A percentile compares a stretch with the other conserved stretches of the same genome.
These are phyloP conservation scores for Cephus pygmeus DNA, from an alignment of 2,888 invertebrate genomes.

Conservation along the genomic window DNA sequence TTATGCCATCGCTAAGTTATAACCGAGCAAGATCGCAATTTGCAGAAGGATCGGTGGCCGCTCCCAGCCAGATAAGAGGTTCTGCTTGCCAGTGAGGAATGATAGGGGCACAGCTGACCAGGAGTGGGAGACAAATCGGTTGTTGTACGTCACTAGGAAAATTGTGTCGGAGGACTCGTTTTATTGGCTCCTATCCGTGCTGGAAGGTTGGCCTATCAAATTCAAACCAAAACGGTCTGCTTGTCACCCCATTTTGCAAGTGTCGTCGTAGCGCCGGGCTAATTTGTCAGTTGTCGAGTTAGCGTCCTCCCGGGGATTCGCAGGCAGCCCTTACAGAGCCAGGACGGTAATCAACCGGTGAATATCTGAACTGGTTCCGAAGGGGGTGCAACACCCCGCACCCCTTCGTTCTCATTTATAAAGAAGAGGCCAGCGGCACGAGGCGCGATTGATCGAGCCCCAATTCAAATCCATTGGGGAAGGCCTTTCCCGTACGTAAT, in stretches of 20 bases:
- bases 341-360: slow-evolving; percentile 64
- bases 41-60: neutral
- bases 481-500: neutral
- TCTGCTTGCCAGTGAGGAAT: slow-evolving; percentile 13
- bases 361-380: slow-evolving; percentile 62
- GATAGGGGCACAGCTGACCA: slow-evolving; percentile 31
- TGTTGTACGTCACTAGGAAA: slow-evolving; percentile 27
- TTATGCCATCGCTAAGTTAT: neutral
- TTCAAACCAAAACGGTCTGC: slow-evolving; percentile 51
- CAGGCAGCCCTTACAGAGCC: slow-evolving; percentile 26
- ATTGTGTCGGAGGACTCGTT: slow-evolving; percentile 31
- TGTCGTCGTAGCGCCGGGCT: slow-evolving; percentile 65
- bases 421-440: slow-evolving; percentile 52
- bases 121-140: slow-evolving; percentile 27
- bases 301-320: slow-evolving; percentile 62
- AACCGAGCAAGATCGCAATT: neutral
- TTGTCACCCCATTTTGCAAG: slow-evolving; percentile 66
- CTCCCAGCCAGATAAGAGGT: neutral
- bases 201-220: slow-evolving; percentile 34
- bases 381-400: slow-evolving; percentile 35
- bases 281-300: slow-evolving; percentile 67
- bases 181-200: neutral
- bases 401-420: slow-evolving; percentile 58
- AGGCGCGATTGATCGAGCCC: slow-evolving; percentile 57
- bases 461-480: slow-evolving; percentile 17